These are phyloP conservation scores for Melieria crassipennis DNA, from an alignment of 2,888 invertebrate genomes.

Conservation along the genomic window DNA sequence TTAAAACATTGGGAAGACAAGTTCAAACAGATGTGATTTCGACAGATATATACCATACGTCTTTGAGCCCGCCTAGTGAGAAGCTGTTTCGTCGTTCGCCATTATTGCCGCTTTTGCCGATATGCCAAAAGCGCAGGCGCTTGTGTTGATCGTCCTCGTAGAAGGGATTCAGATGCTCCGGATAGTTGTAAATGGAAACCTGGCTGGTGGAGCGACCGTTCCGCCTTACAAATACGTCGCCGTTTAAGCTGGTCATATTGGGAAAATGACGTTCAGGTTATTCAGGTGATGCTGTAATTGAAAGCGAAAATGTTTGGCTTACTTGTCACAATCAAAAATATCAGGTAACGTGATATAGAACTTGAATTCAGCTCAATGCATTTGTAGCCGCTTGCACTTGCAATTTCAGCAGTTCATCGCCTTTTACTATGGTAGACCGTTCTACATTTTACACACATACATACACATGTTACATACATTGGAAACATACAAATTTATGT, in stretches of 20 bases:
- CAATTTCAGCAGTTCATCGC: too few relatives aligned
- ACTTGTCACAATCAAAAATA: too few relatives aligned
- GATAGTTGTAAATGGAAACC: conserved; percentile 75
- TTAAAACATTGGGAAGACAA: background rate
- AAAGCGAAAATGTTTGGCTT: too few relatives aligned
- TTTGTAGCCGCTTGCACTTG: too few relatives aligned
- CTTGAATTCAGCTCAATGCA: too few relatives aligned
- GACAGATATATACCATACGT: conserved; percentile 70
- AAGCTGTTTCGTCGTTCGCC: conserved; percentile 69
- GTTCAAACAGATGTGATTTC: background rate
- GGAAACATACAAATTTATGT: too few relatives aligned
- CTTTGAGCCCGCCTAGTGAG: conserved; percentile 70
- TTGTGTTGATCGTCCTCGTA: conserved; percentile 75
- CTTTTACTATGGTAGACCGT: too few relatives aligned
- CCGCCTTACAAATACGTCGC: conserved; percentile 48
- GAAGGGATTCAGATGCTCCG: conserved; percentile 81
- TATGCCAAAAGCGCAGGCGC: conserved; percentile 72
- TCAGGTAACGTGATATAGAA: too few relatives aligned
- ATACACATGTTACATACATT: too few relatives aligned
- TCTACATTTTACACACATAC: too few relatives aligned
- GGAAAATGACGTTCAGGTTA: too few relatives aligned
- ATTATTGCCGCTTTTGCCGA: conserved; percentile 55
- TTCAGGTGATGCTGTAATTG: too few relatives aligned
- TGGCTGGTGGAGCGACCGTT: conserved; percentile 61
- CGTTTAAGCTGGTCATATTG: conserved; percentile 49